These are phyloP conservation scores for Nysson spinosus DNA, from an alignment of 2,888 invertebrate genomes.

Conservation along the genomic window DNA sequence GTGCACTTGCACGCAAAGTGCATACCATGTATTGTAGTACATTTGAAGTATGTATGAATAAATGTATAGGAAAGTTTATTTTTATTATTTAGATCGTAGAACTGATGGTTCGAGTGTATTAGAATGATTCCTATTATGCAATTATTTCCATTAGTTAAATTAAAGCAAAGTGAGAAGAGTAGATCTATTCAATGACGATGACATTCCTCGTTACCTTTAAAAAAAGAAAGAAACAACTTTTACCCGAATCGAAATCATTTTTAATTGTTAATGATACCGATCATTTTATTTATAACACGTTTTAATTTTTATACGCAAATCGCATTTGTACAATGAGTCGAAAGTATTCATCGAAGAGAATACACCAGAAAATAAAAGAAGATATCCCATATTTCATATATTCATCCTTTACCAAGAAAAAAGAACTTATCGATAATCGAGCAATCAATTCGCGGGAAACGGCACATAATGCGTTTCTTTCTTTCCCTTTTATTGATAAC, in stretches of 20 bases:
- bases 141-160: conserved; percentile 61
- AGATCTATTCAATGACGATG: conserved; percentile 28
- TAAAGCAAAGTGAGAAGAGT: conserved; percentile 27
- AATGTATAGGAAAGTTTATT: conserved; percentile 73
- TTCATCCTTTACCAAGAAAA: conserved; percentile 31
- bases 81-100: conserved; percentile 72
- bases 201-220: conserved; percentile 57
- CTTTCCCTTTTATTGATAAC: too few relatives aligned
- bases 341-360: conserved; percentile 68
- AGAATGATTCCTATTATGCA: conserved; percentile 60
- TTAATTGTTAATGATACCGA: conserved; percentile 31
- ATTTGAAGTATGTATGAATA: conserved; percentile 64
- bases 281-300: conserved; percentile 50
- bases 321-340: conserved; percentile 68
- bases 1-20: conserved; percentile 60
- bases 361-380: conserved; percentile 63
- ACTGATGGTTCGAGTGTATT: conserved; percentile 55
- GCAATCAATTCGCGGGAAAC: not conserved
- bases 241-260: conserved; percentile 39
- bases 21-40: conserved; percentile 65
- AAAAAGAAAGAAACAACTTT: conserved; percentile 2
- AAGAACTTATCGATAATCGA: conserved; percentile 4
- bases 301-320: conserved; percentile 58
- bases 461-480: not conserved
- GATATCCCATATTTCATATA: conserved; percentile 42